Conservation (phyloP, 1,140 invertebrate genomes). For the Drosophila miranda region DNA sequence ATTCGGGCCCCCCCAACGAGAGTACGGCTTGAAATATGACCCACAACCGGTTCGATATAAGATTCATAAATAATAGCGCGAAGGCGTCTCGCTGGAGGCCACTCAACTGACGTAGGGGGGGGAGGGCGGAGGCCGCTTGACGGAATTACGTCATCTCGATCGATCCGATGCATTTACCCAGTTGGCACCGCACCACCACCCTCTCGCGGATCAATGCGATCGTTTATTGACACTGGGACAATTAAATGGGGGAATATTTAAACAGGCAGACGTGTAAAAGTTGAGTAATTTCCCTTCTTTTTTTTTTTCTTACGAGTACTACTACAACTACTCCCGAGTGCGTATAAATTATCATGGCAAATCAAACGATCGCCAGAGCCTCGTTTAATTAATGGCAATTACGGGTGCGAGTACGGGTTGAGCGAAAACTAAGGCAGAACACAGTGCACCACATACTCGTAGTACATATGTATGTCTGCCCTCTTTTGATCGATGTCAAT, state of each 20-base stretch:
- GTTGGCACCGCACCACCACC: slow-evolving; percentile 9
- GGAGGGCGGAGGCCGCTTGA: neutral
- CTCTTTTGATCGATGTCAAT: slow-evolving; percentile 72
- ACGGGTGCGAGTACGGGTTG: neutral
- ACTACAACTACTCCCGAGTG: slow-evolving; percentile 28
- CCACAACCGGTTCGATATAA: slow-evolving; percentile 27
- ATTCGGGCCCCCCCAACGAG: too few species aligned
- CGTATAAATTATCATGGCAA: slow-evolving; percentile 65
- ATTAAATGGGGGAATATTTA: slow-evolving; percentile 13
- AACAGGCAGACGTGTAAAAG: slow-evolving; percentile 2
- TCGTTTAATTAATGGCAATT: slow-evolving; percentile 65
- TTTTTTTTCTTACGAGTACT: neutral
- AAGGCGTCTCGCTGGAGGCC: slow-evolving; percentile 41
- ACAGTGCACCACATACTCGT: slow-evolving; percentile 2
- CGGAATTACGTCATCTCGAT: slow-evolving; percentile 26
- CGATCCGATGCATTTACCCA: slow-evolving; percentile 40
- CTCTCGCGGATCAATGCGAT: slow-evolving; percentile 1
- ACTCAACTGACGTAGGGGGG: slow-evolving; percentile 22
- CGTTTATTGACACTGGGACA: slow-evolving; percentile 14
- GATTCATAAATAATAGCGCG: slow-evolving; percentile 37
- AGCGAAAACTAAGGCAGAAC: slow-evolving; percentile 10
- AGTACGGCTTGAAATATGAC: too few species aligned
- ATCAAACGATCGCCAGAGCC: slow-evolving; percentile 56
- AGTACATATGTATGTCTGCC: slow-evolving; percentile 31
- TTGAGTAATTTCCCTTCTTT: slow-evolving; percentile 16